Conservation (phyloP, 2,888 invertebrate species). For the Koerneria pararmatus region DNA sequence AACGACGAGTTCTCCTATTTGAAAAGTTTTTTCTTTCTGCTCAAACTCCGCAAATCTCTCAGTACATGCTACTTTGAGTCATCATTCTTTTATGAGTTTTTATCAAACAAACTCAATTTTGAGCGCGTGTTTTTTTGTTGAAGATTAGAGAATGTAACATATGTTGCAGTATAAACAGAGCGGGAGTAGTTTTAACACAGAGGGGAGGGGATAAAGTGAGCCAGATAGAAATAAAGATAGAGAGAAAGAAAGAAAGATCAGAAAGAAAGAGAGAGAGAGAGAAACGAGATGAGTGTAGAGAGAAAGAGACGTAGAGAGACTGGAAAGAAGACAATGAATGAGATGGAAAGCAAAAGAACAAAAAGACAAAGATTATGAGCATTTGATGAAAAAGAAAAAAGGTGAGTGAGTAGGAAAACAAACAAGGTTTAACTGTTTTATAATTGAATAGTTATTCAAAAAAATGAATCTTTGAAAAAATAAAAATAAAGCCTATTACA, state of each 20-base stretch:
- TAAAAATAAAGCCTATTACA: no score
- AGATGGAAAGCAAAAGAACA: not conserved
- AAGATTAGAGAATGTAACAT: no score
- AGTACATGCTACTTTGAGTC: no score
- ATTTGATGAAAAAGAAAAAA: not conserved
- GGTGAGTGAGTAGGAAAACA: not conserved
- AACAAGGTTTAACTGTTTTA: no score
- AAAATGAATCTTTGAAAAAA: not conserved
- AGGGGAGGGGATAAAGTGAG: no score
- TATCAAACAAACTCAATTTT: no score
- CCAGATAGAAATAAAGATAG: not conserved
- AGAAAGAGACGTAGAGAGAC: constrained; percentile 6
- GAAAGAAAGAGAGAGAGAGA: not conserved
- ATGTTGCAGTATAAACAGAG: constrained; percentile 13
- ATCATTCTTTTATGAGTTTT: no score
- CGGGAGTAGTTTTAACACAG: constrained; percentile 8
- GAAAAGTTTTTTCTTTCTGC: no score
- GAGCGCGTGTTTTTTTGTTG: no score
- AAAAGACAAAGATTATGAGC: not conserved
- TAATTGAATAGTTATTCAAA: no score
- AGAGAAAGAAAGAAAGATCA: not conserved
- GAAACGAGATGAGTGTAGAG: not conserved
- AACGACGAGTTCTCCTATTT: no score
- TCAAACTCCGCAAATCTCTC: no score
- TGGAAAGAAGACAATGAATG: not conserved